Conservation (phyloP, 2,113 vertebrate species). For the Propithecus coquereli region DNA sequence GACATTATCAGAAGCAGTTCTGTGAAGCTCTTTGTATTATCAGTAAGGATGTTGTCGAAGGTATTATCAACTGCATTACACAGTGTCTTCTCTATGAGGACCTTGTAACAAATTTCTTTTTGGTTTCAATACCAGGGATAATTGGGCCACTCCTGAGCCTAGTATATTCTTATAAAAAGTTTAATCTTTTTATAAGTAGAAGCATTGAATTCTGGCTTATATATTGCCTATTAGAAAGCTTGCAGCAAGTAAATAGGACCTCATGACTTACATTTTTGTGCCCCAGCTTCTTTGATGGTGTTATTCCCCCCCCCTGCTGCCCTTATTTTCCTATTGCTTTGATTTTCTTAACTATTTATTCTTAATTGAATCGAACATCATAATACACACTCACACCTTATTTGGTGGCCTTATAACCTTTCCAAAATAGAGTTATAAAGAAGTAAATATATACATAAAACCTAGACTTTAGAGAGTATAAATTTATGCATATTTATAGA, state of each 20-base stretch:
- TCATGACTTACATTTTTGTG: not conserved
- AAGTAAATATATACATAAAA: not conserved
- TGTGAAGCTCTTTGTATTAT: not conserved
- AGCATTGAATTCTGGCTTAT: not conserved
- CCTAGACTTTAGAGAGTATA: not conserved
- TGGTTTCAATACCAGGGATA: not conserved
- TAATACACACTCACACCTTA: not conserved
- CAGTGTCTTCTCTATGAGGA: not conserved
- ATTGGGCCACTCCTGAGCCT: not conserved
- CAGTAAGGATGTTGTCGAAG: not conserved
- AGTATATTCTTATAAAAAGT: too few relatives aligned
- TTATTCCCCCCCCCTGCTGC: not conserved
- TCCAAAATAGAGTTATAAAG: conserved; percentile 37
- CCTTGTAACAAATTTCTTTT: not conserved
- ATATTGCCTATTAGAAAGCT: not conserved
- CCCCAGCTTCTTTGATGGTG: not conserved
- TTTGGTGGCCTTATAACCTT: not conserved
- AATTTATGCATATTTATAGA: not conserved
- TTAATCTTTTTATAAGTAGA: not conserved
- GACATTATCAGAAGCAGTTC: not conserved
- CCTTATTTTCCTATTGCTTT: conserved; percentile 11
- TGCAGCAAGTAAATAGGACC: not conserved
- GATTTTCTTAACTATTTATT: conserved; percentile 18
- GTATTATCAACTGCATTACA: not conserved
- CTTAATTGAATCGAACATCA: not conserved